These are phyloP conservation scores for Smutsia gigantea DNA, from an alignment of 2,797 vertebrate genomes.

Conservation along the genomic window DNA sequence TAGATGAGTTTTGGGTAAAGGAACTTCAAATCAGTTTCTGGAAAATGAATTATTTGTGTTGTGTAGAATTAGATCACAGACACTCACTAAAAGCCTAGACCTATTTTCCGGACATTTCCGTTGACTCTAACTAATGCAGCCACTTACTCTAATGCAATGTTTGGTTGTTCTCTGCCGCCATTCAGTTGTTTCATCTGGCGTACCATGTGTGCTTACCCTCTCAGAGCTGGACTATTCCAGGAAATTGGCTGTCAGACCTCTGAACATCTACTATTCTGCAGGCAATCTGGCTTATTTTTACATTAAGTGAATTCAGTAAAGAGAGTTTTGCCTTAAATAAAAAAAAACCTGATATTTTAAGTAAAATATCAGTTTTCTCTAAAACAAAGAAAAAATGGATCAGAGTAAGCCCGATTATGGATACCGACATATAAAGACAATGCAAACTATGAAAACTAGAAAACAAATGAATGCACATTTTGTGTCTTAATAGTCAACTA, in stretches of 20 bases:
- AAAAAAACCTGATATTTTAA: background rate
- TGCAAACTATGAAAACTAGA: background rate
- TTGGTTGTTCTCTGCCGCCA: slow-evolving; percentile 53
- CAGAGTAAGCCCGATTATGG: background rate
- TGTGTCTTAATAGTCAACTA: background rate
- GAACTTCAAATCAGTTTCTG: slow-evolving; percentile 57
- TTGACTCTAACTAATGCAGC: slow-evolving; percentile 56
- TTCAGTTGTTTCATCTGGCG: slow-evolving; percentile 54
- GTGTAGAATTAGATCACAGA: slow-evolving; percentile 45
- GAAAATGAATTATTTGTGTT: slow-evolving; percentile 8
- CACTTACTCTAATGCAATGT: slow-evolving; percentile 68
- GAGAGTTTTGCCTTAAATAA: background rate
- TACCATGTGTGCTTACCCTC: slow-evolving; percentile 17
- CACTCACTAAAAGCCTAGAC: slow-evolving; percentile 63
- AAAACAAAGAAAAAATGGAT: background rate
- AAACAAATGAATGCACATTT: background rate
- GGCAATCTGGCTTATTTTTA: background rate
- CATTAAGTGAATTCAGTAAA: background rate
- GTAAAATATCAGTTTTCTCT: background rate
- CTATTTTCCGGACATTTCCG: slow-evolving; percentile 73
- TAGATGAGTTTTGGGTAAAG: background rate
- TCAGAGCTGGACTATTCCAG: slow-evolving; percentile 57
- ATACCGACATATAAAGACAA: background rate
- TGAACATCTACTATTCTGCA: slow-evolving; percentile 27
- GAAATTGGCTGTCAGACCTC: slow-evolving; percentile 59